These are phyloP conservation scores for Callinectes sapidus DNA, from an alignment of 2,888 invertebrate species.

Conservation along the genomic window DNA sequence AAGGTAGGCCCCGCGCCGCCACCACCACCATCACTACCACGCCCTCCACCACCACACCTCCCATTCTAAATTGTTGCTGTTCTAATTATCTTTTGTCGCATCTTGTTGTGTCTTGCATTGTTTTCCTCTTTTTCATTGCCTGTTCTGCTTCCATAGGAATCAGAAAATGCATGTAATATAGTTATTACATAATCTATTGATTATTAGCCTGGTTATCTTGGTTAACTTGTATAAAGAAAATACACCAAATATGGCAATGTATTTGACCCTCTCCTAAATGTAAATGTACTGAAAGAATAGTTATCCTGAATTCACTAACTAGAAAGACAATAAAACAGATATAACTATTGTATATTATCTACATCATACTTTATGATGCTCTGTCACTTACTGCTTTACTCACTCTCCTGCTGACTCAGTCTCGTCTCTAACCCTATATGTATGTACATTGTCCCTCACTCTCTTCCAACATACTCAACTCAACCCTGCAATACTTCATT, in stretches of 20 bases:
- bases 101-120: neutral
- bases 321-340: neutral
- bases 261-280: neutral
- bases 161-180: neutral
- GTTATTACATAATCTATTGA: no score
- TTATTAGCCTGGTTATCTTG: neutral
- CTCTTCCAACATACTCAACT: neutral
- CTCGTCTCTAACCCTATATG: neutral
- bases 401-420: no score
- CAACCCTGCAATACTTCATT: neutral
- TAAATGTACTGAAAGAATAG: neutral
- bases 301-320: neutral
- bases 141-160: neutral
- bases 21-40: slow-evolving; percentile 11
- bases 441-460: neutral
- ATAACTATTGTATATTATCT: neutral
- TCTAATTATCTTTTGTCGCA: neutral
- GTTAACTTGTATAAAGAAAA: neutral
- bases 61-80: neutral
- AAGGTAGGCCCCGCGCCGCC: slow-evolving; percentile 10
- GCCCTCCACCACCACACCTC: neutral
- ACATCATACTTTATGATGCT: neutral
- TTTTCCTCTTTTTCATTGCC: neutral
- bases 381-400: neutral
- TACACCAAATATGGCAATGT: neutral